A percentile compares a stretch with the other conserved stretches of the same genome.
phyloP scores from a whole-genome alignment of 30 jellyfish, hydroid and myxozoan genomes.

The Pseudorhiza aurosa region DNA sequence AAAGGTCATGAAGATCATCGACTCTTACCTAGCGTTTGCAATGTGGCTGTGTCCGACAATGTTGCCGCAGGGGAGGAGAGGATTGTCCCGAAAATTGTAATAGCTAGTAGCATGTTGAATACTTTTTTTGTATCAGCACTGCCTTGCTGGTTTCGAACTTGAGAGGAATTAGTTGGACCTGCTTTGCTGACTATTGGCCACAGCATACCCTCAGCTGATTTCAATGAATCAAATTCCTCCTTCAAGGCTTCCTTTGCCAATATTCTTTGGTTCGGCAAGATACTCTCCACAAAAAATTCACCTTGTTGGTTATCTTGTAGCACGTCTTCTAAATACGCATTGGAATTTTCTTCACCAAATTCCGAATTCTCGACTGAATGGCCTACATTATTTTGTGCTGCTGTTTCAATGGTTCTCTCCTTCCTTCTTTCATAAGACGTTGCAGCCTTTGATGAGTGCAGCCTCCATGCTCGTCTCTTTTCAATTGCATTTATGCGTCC shows the following conservation, averaged over 20 bases:
- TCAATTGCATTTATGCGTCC: neutral
- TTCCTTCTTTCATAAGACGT: neutral
- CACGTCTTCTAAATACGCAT: slow-evolving; percentile 46
- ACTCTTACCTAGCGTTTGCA: slow-evolving; percentile 84
- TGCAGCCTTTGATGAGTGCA: neutral
- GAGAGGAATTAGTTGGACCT: slow-evolving; percentile 47
- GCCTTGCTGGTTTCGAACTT: slow-evolving; percentile 41
- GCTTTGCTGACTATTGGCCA: slow-evolving; percentile 90
- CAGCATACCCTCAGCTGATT: slow-evolving; percentile 77
- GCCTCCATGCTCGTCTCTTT: neutral
- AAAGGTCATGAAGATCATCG: neutral
- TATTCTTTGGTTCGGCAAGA: slow-evolving; percentile 75
- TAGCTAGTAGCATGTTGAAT: slow-evolving; percentile 72
- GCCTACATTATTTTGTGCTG: neutral
- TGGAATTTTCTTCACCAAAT: slow-evolving; percentile 14
- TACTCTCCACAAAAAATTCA: slow-evolving; percentile 46
- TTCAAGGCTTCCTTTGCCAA: slow-evolving; percentile 88
- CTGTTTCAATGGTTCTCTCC: neutral
- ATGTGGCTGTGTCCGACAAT: slow-evolving; percentile 95
- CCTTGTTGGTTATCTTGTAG: slow-evolving; percentile 17
- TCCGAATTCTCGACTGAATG: neutral
- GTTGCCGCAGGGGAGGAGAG: slow-evolving; percentile 99
- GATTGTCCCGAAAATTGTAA: slow-evolving; percentile 88
- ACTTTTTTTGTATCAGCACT: slow-evolving; percentile 41
- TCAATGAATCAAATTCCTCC: slow-evolving; percentile 90